Evolutionary conservation across 2,797 vertebrate species (phyloP), one percentile per base, ranked within the genome.

Genomic region (Microtus agrestis): DNA sequence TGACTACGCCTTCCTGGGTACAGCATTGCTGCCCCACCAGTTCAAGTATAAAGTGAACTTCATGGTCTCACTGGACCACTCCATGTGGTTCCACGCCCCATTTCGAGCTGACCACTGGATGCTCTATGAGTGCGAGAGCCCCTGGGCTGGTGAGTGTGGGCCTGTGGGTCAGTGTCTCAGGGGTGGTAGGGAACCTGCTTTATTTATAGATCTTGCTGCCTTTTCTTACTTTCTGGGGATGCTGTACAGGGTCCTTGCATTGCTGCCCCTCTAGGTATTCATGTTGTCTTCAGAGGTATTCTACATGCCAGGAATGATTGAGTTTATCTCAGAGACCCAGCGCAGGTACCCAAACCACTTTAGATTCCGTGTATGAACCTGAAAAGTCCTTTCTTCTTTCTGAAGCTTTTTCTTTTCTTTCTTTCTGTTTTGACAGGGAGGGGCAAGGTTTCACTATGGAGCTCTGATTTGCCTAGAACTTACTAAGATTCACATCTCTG

Each of bases 61-160:
- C 95, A 94, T 98, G 8, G 99, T 98, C 95, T 99, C 99, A 0
- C 98, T 99, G 4, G 99, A 99, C 97, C 99, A 99, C 56, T 99
- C 99, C 97, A 99, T 99, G 99, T 99, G 99, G 99, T 99, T 99
- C 98, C 99, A 99, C 0, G 98, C 97, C 0, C 99, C 99, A 0
- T 99, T 99, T 98, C 98, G 99, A 93, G 98, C 99, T 0, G 99
- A 99, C 59, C 99, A 99, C 96, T 99, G 99, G 99, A 99, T 99
- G 99, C 97, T 99, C 13, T 99, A 99, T 0, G 99, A 99, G 97
- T 99, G 99, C 0, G 99, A 99, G 97, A 99, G 99, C 96, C 99
- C 99, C 12, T 99, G 99, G 99, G 99, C 99, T 89, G 99, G 99
- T 99, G 91, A 98, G 98, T 98, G 1, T 0, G 0, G 0, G 59